Conservation (phyloP, 2,797 vertebrate genomes). For the Gymnocypris eckloni region DNA sequence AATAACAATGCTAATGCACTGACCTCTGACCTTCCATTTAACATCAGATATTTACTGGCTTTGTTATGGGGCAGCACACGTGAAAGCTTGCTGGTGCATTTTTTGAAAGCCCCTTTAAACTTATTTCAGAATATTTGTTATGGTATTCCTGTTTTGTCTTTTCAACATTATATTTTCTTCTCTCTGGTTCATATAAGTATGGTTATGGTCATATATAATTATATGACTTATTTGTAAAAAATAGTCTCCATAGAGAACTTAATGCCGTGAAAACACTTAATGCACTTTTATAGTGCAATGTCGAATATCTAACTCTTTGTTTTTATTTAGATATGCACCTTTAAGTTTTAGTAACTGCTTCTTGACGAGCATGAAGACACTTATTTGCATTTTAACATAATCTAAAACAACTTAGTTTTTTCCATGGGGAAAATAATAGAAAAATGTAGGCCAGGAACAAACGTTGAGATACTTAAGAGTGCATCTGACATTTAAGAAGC, state of each 20-base stretch:
- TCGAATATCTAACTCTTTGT: constrained; percentile 65
- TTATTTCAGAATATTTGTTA: not conserved
- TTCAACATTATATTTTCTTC: not conserved
- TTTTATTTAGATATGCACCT: constrained; percentile 68
- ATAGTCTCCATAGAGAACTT: too few species aligned
- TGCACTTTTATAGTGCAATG: constrained; percentile 18
- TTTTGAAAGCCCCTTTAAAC: not conserved
- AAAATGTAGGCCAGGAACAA: not conserved
- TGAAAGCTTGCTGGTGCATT: not conserved
- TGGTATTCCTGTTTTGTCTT: not conserved
- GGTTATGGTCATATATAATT: not conserved
- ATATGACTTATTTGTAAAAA: too few species aligned
- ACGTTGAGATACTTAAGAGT: not conserved
- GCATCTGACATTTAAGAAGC: not conserved
- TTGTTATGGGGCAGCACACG: not conserved
- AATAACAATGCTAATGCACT: constrained; percentile 49
- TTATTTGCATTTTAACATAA: not conserved
- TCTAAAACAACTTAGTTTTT: not conserved
- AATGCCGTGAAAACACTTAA: not conserved
- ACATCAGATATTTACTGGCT: constrained; percentile 24
- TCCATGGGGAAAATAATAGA: not conserved
- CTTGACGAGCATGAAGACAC: not conserved
- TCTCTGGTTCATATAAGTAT: not conserved
- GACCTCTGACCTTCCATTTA: constrained; percentile 50
- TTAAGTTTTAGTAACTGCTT: not conserved